Evolutionary conservation across 2,888 invertebrate genomes (phyloP).

Genomic region (Eupsilia transversa): DNA sequence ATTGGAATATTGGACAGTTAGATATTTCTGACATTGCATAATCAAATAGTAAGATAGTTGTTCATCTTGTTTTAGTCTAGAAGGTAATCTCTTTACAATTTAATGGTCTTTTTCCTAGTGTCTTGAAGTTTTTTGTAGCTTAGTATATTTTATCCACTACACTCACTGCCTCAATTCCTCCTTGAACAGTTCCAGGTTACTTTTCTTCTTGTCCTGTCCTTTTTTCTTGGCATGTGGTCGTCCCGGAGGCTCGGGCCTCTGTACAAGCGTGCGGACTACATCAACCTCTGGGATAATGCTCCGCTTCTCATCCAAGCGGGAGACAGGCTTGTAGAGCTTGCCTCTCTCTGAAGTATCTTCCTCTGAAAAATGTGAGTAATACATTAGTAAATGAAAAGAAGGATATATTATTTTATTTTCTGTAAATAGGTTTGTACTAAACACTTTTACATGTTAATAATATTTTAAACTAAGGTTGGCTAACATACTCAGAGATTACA

Average conservation of each 20-base stretch:
- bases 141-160: neutral
- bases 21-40: neutral
- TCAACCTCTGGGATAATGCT: constrained; percentile 76
- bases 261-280: constrained; percentile 89
- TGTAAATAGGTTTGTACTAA: too few relatives aligned
- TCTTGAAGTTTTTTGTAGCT: neutral
- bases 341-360: constrained; percentile 97
- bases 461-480: too few relatives aligned
- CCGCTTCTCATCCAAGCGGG: constrained; percentile 92
- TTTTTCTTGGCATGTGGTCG: constrained; percentile 78
- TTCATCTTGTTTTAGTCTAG: neutral
- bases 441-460: too few relatives aligned
- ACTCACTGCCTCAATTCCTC: constrained; percentile 98
- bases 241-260: constrained; percentile 81
- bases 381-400: neutral
- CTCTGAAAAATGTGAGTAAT: constrained; percentile 86
- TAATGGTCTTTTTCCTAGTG: neutral
- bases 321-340: constrained; percentile 97
- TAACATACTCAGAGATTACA: too few relatives aligned
- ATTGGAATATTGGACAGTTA: neutral
- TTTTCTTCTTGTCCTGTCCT: constrained; percentile 95
- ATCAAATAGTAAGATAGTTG: neutral
- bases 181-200: constrained; percentile 99
- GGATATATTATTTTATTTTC: neutral
- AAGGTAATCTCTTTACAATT: neutral